Percentiles rank a stretch among this genome's conserved stretches.
Evolutionary conservation across 2,113 vertebrate genomes (phyloP).

Genomic region (Hyperoodon ampullatus): DNA sequence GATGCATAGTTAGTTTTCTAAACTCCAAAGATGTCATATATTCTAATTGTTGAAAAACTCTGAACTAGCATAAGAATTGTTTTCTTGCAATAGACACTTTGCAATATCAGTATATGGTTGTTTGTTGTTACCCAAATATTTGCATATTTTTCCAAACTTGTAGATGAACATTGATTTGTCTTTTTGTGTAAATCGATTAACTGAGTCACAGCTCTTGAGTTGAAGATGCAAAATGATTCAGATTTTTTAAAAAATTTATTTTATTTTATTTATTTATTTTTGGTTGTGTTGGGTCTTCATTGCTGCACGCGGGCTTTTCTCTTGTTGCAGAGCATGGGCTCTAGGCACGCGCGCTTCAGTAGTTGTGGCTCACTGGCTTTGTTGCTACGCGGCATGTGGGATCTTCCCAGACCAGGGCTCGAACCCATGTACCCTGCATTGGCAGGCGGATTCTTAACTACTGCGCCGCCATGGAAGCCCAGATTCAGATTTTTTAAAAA

Average conservation of each 20-base stretch:
- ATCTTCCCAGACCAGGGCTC: too few relatives aligned
- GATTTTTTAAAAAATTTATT: neutral
- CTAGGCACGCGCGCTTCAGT: too few relatives aligned
- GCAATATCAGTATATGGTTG: neutral
- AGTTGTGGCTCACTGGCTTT: too few relatives aligned
- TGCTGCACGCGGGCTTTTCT: too few relatives aligned
- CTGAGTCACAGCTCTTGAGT: neutral
- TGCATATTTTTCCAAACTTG: conserved; percentile 11
- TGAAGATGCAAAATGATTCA: conserved; percentile 30
- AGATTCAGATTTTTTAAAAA: neutral
- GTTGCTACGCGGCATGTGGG: too few relatives aligned
- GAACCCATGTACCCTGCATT: too few relatives aligned
- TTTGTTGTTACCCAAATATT: neutral
- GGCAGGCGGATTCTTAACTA: too few relatives aligned
- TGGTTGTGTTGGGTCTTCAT: too few relatives aligned
- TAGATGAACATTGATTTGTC: neutral
- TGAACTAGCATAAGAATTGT: neutral
- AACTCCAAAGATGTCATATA: neutral
- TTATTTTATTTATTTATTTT: too few relatives aligned
- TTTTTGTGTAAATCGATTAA: neutral
- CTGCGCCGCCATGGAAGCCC: too few relatives aligned
- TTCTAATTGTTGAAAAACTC: neutral
- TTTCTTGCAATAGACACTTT: neutral
- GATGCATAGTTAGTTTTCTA: neutral
- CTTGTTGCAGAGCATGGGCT: too few relatives aligned